phyloP scores from a whole-genome alignment of 2,113 vertebrate species.

The Trematomus loennbergii region DNA sequence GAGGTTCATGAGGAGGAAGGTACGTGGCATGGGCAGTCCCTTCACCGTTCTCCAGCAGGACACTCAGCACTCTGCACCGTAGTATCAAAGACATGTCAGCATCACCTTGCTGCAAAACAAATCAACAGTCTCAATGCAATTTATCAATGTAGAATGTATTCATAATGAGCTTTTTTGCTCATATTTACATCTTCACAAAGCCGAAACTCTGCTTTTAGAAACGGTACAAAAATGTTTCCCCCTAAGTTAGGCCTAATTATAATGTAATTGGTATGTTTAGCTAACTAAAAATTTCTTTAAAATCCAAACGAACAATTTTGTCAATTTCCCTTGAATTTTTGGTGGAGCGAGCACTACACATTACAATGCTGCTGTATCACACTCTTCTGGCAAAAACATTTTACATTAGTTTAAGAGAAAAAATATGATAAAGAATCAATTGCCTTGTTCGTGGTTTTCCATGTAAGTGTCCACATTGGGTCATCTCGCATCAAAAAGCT shows the following conservation, averaged over 20 bases:
- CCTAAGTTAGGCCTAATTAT: too few species aligned
- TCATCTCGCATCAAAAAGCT: background rate
- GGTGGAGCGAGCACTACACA: background rate
- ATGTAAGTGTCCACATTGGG: background rate
- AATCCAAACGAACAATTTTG: too few species aligned
- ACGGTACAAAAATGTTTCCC: too few species aligned
- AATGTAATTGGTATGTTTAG: background rate
- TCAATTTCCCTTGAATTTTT: too few species aligned
- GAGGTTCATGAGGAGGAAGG: slow-evolving; percentile 85
- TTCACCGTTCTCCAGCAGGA: slow-evolving; percentile 70
- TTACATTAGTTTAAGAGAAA: background rate
- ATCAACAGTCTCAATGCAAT: background rate
- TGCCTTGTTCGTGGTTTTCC: slow-evolving; percentile 38
- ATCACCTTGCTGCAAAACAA: slow-evolving; percentile 35
- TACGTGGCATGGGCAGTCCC: slow-evolving; percentile 82
- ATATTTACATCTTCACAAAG: too few species aligned
- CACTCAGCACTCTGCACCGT: slow-evolving; percentile 32
- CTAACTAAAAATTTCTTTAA: too few species aligned
- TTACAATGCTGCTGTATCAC: background rate
- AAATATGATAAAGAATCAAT: background rate
- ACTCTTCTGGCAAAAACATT: background rate
- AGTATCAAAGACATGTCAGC: slow-evolving; percentile 7
- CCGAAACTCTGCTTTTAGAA: too few species aligned
- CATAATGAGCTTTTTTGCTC: background rate
- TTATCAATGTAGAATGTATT: too few species aligned